Evolutionary conservation across 2,888 invertebrate genomes (phyloP), one percentile per base, ranked within the genome.

Genomic region (Monopis laevigella): DNA sequence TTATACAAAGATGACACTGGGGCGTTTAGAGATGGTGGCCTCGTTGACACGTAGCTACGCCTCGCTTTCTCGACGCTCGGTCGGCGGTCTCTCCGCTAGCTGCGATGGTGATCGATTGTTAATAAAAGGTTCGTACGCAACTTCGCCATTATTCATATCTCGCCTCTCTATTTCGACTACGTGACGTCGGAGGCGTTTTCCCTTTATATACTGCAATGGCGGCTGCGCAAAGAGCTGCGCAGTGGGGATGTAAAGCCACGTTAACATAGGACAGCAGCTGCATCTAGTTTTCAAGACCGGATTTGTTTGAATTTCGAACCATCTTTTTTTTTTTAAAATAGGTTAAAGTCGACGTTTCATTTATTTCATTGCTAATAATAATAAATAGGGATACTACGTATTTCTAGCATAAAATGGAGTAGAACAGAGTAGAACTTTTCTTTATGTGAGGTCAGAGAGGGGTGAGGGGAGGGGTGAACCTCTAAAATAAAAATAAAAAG

Each of bases 111-210:
- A 69, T 77, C 64, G 67, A 72, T 75, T 70, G 63, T 62, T 58
- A 62, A 59, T 64, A 74, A 65, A 65, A 60, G 67, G 66, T 62
- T 65, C 62, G 60, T 67, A 75, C 70, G 74, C 65, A 74, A 74
- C 75, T 65, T 75, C 67, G 73, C 78, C 78, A 78, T 78, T 65
- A 71, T 75, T 72, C 60, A 59, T 71, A 66, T 66, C 67, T 74
- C 70, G 63, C 77, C 72, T 72, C 69, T 74, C 75, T 72, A 75
- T 67, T 74, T 71, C 70, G 64, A 78, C 78, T 78, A 71, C 73
- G 71, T 74, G 65, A 73, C 70, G 65, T 60, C 56, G 67, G 55
- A 49, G 61, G 67, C 65, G 68, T 65, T 58, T 61, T 51, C 39
- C 32, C 61, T 56, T 61, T 78, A 64, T 75, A 77, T 72, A 68